Base-by-base conservation (phyloP, 2,888 invertebrate species). In the Adineta ricciae region DNA sequence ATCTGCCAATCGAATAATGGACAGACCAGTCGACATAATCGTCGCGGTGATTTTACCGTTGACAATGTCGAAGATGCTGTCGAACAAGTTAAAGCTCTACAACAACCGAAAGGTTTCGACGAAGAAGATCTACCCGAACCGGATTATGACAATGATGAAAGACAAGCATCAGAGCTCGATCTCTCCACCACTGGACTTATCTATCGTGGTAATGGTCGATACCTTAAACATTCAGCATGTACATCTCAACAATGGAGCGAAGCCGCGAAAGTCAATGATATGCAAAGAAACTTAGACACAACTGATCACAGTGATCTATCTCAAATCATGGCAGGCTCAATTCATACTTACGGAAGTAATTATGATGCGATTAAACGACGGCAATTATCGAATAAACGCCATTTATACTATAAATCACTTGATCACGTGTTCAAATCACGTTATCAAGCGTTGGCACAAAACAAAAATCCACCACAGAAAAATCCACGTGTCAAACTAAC, bases 11-110 rank as follows among this genome's bases (percentile, higher is more conserved):
- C 41, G n/a, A 78, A 78, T n/a, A 78, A 41, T 8, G 41, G 87
- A 86, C 32, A 87, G 84, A 32, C 87, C 86, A 83, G 86, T 87
- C 83, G 87, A 86, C 38, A 87, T 87, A 87, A 84, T 87, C 83
- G 87, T 85, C 64, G 64, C 32, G 27, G 64, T 11, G 64, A 64
- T 64, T 64, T 64, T 24, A n/a, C n/a, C 11, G 3, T 41, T 3
- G 78, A 78, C 41, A 87, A 86, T n/a, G 87, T 88, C 16, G 87
- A 87, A 38, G 88, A 88, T 84, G 88, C 88, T 73, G 87, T 88
- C 27, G 86, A 88, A 84, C 88, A 87, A n/a, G 87, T 88, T 32
- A 87, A 88, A 84, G 86, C 86, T 52, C 85, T 88, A 85, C 88
- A 88, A 84, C 87, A 87, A 86, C 87, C 87, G 83, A 87, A 87